phyloP scores from a whole-genome alignment of 2,113 vertebrate genomes.

The Grammomys dolichurus region DNA sequence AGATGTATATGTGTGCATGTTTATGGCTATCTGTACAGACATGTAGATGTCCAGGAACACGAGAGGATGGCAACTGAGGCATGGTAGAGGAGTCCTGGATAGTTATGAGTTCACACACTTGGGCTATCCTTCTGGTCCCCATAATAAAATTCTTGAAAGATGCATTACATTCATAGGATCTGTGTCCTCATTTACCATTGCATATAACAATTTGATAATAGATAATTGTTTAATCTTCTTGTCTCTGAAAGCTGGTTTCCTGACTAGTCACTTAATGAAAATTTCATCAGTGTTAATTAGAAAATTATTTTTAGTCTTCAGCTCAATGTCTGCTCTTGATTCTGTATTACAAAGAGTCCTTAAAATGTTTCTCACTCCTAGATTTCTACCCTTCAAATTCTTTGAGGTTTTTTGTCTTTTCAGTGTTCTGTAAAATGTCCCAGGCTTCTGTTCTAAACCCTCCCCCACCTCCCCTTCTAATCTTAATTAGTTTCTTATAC shows the following conservation, averaged over 20 bases:
- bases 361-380: background rate
- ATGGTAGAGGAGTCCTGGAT: rapidly evolving
- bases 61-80: background rate
- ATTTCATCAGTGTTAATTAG: conserved; percentile 34
- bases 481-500: background rate
- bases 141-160: background rate
- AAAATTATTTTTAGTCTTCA: conserved; percentile 21
- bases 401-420: background rate
- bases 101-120: background rate
- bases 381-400: background rate
- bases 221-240: conserved; percentile 19
- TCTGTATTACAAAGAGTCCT: background rate
- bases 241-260: conserved; percentile 5
- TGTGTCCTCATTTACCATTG: conserved; percentile 21
- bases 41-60: background rate
- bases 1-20: background rate
- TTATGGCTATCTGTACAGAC: background rate
- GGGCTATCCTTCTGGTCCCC: background rate
- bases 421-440: background rate
- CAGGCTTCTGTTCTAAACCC: background rate
- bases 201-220: background rate
- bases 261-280: conserved; percentile 58
- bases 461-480: background rate
- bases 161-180: background rate
- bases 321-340: background rate